Base-by-base conservation (phyloP, 2,113 vertebrate genomes). In the Solea senegalensis region DNA sequence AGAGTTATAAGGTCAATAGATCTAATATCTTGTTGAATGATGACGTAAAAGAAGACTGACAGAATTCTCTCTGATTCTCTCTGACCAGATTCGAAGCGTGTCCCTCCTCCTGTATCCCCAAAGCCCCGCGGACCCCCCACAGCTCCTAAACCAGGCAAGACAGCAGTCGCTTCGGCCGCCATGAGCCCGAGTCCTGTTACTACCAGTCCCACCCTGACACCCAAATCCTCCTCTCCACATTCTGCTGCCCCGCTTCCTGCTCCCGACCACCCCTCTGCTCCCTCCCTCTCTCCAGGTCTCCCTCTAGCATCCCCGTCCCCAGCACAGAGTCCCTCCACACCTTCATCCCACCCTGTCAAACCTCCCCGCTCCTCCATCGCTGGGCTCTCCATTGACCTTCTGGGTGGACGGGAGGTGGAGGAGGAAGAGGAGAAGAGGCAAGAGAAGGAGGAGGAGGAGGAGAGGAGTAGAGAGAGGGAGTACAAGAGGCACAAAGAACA, bases 111-210 rank as follows among this genome's bases (percentile, higher is more conserved):
- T 0, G 94, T 97, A 44, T 98, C 96, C n/a, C 96, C 96, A 14
- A 97, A 98, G 86, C 97, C 97, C 2, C 88, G 93, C 0, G 96
- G 96, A 0, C 97, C 97, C 58, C 97, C 96, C 0, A 98, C 96
- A 0, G 95, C 96, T 0, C 97, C 97, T 21, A 98, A 98, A 87
- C 97, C 97, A 7, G 88, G 90, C 54, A 98, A 98, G 90, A 87
- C 91, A 87, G 12, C 84, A 81, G 81, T 69, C 8, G 43, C 72
- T 53, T 78, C 90, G 0, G 69, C 86, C 2, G 26, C 87, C 12
- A 50, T 76, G 49, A 88, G 86, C 70, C 72, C 83, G 0, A 76
- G 81, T 48, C 56, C 86, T 2, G 81, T 57, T 2, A 80, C 86
- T 2, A 87, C 84, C 46, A 88, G 88, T 26, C 86, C 86, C 10